Base-by-base conservation (phyloP, 2,113 vertebrate genomes). In the Bombycilla garrulus region DNA sequence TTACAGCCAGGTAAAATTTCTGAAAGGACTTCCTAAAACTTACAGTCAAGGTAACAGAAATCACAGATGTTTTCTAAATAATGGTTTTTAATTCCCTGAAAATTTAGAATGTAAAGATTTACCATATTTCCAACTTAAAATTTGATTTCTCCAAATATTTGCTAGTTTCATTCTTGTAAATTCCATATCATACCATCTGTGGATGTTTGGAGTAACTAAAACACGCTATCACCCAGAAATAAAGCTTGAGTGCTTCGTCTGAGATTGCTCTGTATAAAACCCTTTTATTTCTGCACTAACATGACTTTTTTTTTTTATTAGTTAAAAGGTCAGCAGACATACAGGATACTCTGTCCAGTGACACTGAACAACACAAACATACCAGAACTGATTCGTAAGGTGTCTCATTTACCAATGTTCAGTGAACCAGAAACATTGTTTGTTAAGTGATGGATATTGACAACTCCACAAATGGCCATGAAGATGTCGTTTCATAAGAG, bases 401-500 rank as follows among this genome's bases (percentile, higher is more conserved):
- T 65, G 64, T 82, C 48, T 97, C 88, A 93, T 95, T 93, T 92
- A 76, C 29, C 93, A 77, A 17, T 88, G 76, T n/a, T 96, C 86
- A 74, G 79, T 83, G 96, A 97, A 86, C 71, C 67, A 80, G 47
- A 78, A 78, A 92, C 93, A 82, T 66, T 80, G 12, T 97, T 97
- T 96, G 92, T 84, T 89, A 86, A 69, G 92, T 95, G 93, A 86
- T 76, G 96, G 93, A 61, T 96, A 90, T 86, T 84, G 95, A 95
- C 95, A 90, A 23, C 71, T 86, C 91, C 95, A 92, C 91, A 95
- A 96, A 97, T 45, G 50, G 38, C 86, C 61, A 38, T 23, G 54
- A 94, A 42, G 21, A 92, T 48, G 81, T 71, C 45, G 15, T 93
- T 96, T 93, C 21, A 3, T 66, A 92, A 78, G 31, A 83, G 89